These are phyloP conservation scores for Urophycis tenuis DNA, from an alignment of 2,797 vertebrate species.

Conservation along the genomic window DNA sequence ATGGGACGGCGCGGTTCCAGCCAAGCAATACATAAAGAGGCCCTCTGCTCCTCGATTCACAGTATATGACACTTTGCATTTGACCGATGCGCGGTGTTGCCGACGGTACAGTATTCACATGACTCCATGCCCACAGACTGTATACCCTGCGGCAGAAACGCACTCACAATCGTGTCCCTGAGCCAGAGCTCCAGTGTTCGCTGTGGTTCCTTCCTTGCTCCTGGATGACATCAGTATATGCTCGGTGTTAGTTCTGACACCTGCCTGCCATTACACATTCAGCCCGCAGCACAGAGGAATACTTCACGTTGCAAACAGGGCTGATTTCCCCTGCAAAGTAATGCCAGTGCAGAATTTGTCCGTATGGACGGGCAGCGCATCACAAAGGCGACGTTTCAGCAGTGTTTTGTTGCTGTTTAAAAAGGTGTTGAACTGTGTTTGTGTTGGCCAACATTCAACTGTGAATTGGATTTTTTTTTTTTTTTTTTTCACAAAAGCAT, in stretches of 20 bases:
- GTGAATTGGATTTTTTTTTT: no score
- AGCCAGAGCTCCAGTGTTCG: background rate
- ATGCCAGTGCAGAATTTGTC: background rate
- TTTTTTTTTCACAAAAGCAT: background rate
- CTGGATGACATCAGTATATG: background rate
- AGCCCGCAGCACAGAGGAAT: background rate
- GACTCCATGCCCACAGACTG: background rate
- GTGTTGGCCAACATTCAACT: background rate
- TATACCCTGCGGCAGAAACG: background rate
- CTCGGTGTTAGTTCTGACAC: background rate
- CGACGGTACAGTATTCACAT: background rate
- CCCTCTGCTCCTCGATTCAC: background rate
- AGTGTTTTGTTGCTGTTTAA: background rate
- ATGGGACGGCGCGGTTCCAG: background rate
- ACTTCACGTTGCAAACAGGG: background rate
- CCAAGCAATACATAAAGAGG: background rate
- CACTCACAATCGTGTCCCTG: background rate
- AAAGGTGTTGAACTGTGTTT: background rate
- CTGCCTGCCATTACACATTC: background rate
- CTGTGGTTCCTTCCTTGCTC: background rate
- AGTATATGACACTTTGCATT: background rate
- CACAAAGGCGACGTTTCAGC: no score
- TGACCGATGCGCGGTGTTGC: background rate
- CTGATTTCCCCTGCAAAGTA: background rate
- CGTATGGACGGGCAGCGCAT: background rate